Base-by-base conservation (phyloP, 2,888 invertebrate genomes). In the Synergus umbraculus region DNA sequence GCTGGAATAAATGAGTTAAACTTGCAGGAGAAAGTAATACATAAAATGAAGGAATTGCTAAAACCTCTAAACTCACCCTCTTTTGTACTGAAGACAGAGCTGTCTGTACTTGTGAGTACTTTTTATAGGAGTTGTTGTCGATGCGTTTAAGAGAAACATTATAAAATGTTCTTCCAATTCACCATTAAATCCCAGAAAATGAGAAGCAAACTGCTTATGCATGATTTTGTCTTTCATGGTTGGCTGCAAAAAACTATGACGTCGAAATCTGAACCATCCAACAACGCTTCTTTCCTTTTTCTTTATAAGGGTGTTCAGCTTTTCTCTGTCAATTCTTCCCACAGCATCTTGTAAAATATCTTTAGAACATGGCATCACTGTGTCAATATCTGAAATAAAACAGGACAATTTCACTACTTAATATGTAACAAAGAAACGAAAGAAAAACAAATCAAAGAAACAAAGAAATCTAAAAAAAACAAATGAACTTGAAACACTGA, bases 251-350 rank as follows among this genome's bases (percentile, higher is more conserved):
- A 92, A 92, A 73, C 93, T 92, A 77, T 94, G 93, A 83, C 93
- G 93, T 83, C 95, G 93, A 87, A 94, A 95, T 89, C 94, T 94
- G 88, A 95, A 96, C 95, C 96, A 96, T 41, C 95, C 96, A 12
- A 96, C 94, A 37, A 95, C 93, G 91, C 94, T 94, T 84, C 92
- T 93, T 37, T 93, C 93, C 80, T 93, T 93, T 79, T 92, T 92
- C 2, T 93, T 93, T 18, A 96, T 88, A 79, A 95, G 92, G 8
- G 92, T 92, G 78, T 91, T 90, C 3, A 96, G 88, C 84, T 93
- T 93, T 83, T 94, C 93, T 83, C 93, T 92, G 86, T 94, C 93
- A 69, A 96, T 93, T 87, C 92, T 93, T 10, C 95, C 95, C 4
- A 93, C 92, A 1, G 94, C 93, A 66, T 94, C 92, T 85, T 94